These are phyloP conservation scores for Eumaeus atala DNA, from an alignment of 1,140 invertebrate species.

Conservation along the genomic window DNA sequence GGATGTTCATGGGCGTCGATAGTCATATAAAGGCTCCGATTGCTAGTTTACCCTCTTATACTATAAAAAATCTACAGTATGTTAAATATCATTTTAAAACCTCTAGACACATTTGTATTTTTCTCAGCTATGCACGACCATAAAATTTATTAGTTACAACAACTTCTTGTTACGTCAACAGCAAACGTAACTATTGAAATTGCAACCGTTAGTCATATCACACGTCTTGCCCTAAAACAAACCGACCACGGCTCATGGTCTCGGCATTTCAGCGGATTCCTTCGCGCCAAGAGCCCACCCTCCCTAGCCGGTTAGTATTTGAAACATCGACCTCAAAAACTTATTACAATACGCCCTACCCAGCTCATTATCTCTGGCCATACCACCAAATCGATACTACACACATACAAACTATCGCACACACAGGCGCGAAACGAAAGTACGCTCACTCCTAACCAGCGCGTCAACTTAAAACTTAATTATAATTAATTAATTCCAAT, in stretches of 20 bases:
- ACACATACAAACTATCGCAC: constrained; percentile 56
- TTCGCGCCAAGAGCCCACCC: constrained; percentile 1
- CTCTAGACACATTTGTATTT: too few species aligned
- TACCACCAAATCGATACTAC: constrained; percentile 66
- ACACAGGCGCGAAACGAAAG: constrained; percentile 65
- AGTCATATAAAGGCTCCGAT: too few species aligned
- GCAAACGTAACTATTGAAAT: neutral
- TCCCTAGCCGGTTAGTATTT: constrained; percentile 26
- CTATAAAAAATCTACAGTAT: too few species aligned
- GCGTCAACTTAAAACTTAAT: constrained; percentile 85
- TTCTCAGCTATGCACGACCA: too few species aligned
- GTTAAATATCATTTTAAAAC: too few species aligned
- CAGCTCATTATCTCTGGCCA: constrained; percentile 70
- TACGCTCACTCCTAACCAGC: constrained; percentile 69
- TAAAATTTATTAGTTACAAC: too few species aligned
- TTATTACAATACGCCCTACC: constrained; percentile 63
- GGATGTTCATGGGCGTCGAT: too few species aligned
- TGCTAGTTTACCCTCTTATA: too few species aligned
- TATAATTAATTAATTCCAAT: constrained; percentile 85
- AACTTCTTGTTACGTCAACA: too few species aligned
- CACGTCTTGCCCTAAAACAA: too few species aligned
- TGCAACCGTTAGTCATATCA: constrained; percentile 8
- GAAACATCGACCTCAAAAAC: constrained; percentile 59
- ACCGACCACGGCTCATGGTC: neutral
- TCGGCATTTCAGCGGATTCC: neutral